Base-by-base conservation (phyloP, 1,140 invertebrate genomes). In the Chironomus striatipennis region DNA sequence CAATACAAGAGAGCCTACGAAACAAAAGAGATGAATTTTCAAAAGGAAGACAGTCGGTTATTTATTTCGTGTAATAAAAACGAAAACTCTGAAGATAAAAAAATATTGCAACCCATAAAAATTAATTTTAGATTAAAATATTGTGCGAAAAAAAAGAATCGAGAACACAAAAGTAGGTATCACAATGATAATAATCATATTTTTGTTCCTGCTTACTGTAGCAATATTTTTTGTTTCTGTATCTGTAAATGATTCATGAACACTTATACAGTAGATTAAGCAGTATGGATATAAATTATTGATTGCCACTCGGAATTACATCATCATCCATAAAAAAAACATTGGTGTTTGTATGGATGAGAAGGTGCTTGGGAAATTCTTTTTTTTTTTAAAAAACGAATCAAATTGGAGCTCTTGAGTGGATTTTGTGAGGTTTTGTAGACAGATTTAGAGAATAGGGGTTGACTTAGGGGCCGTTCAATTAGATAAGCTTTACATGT, bases 371-470 rank as follows among this genome's bases (percentile, higher is more conserved):
- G 24, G 47, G n/a, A 57, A 57, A 57, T 57, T 34, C 24, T 34
- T 34, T 34, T 34, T 34, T 34, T 57, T 57, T 57, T 10, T 57
- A 12, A 73, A 47, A 17, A 47, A 20, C 18, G 75, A 7, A 76
- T 84, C 24, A 79, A 76, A 34, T 34, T 34, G 24, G 24, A 34
- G 24, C 5, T 34, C 24, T 34, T 34, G 24, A 2, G 24, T 1
- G 5, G 24, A 34, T 34, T 34, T 34, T 34, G 24, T 1, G 24
- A 5, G 24, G 24, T 34, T 34, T 34, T 34, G n/a, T n/a, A n/a
- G n/a, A n/a, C n/a, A n/a, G n/a, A n/a, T n/a, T n/a, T n/a, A n/a
- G n/a, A n/a, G n/a, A n/a, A n/a, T n/a, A n/a, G n/a, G n/a, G n/a
- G n/a, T n/a, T n/a, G n/a, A n/a, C n/a, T n/a, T n/a, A n/a, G n/a